These are phyloP conservation scores for Boleophthalmus pectinirostris DNA, from an alignment of 2,113 vertebrate species.

Conservation along the genomic window DNA sequence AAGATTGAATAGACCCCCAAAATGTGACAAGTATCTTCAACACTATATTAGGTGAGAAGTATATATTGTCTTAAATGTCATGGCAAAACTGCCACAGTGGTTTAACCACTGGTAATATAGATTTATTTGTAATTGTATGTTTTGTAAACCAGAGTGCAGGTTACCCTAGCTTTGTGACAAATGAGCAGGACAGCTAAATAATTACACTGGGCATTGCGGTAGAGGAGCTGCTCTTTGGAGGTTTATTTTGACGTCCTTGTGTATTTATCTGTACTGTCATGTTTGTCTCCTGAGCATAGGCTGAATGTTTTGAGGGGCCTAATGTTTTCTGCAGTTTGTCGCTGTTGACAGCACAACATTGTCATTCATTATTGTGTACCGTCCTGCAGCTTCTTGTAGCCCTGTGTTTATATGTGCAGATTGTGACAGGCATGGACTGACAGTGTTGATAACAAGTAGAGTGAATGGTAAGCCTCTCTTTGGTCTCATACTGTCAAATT, in stretches of 20 bases:
- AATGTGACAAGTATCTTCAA: not conserved
- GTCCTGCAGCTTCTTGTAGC: slow-evolving; percentile 33
- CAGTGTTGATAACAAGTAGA: slow-evolving; percentile 42
- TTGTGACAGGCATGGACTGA: slow-evolving; percentile 46
- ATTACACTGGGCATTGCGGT: no score
- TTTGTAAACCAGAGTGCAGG: not conserved
- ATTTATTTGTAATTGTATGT: not conserved
- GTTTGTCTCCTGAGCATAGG: not conserved
- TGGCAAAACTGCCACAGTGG: no score
- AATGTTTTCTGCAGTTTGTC: slow-evolving; percentile 22
- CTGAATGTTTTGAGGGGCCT: slow-evolving; percentile 11
- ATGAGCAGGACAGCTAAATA: no score
- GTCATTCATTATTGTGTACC: slow-evolving; percentile 47
- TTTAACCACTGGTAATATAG: no score
- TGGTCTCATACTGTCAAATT: slow-evolving; percentile 23
- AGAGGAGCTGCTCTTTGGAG: slow-evolving; percentile 8
- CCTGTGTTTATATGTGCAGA: slow-evolving; percentile 33
- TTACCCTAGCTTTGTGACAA: no score
- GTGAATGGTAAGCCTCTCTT: slow-evolving; percentile 50
- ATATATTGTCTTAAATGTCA: no score
- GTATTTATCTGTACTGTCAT: slow-evolving; percentile 27
- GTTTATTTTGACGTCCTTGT: slow-evolving; percentile 14
- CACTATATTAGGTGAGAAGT: no score
- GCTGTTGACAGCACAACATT: slow-evolving; percentile 12
- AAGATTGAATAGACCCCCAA: not conserved